Percentiles rank a stretch among this genome's conserved stretches.
These are phyloP conservation scores for Tragelaphus buxtoni DNA, from an alignment of 2,113 vertebrate species.

Conservation along the genomic window DNA sequence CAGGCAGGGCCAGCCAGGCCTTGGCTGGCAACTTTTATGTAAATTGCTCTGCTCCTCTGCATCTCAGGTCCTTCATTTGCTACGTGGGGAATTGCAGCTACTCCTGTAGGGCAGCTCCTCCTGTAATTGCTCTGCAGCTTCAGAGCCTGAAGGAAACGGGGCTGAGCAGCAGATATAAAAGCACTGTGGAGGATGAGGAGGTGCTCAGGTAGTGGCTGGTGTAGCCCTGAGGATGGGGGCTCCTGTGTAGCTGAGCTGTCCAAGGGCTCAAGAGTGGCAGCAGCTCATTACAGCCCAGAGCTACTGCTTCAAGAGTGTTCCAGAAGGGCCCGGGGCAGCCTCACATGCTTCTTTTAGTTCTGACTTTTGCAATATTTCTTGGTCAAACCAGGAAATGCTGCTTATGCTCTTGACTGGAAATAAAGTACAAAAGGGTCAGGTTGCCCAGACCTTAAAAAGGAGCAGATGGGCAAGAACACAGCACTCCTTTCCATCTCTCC, in stretches of 20 bases:
- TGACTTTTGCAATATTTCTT: slow-evolving; percentile 9
- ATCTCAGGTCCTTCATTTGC: not conserved
- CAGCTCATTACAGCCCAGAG: not conserved
- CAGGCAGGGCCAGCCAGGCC: not conserved
- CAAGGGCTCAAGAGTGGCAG: accelerated
- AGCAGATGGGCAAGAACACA: not conserved
- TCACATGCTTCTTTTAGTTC: not conserved
- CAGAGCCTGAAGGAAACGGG: not conserved
- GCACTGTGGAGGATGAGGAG: accelerated
- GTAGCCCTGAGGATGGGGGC: not conserved
- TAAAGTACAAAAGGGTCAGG: not conserved
- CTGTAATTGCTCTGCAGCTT: not conserved
- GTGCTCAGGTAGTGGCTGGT: accelerated
- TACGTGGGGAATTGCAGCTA: not conserved
- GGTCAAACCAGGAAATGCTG: not conserved
- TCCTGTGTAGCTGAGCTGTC: not conserved
- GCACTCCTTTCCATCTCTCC: not conserved
- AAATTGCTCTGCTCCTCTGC: not conserved
- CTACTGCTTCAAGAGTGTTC: not conserved
- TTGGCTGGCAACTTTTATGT: not conserved
- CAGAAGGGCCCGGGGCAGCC: not conserved
- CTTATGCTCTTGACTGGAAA: not conserved
- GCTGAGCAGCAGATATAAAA: not conserved
- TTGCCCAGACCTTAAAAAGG: not conserved
- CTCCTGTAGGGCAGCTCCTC: not conserved